Percentiles rank a stretch among this genome's conserved stretches.
Evolutionary conservation across 2,113 vertebrate genomes (phyloP).

Genomic region (Anhinga rufa): DNA sequence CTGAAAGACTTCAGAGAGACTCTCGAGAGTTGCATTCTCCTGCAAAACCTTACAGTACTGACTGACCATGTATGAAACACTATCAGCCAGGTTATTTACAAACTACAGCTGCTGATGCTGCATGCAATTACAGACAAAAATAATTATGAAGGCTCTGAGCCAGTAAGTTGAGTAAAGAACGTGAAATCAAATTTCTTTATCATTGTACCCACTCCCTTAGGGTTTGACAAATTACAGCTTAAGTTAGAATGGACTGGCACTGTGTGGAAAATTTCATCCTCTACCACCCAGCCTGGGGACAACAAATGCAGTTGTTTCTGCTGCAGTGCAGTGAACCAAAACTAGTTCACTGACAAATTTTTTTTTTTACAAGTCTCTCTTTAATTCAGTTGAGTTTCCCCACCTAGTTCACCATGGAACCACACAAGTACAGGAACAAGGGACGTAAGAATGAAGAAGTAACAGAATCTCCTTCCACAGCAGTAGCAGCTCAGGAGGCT

Average conservation of each 20-base stretch:
- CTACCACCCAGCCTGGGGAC: background rate
- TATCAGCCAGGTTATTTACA: background rate
- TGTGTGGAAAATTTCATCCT: background rate
- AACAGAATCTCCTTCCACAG: background rate
- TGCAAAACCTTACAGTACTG: background rate
- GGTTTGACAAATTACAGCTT: background rate
- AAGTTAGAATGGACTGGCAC: background rate
- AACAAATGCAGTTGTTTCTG: background rate
- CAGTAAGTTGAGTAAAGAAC: background rate
- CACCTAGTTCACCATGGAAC: background rate
- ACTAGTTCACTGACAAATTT: background rate
- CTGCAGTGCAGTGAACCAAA: background rate
- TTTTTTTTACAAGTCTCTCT: background rate
- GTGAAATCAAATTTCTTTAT: background rate
- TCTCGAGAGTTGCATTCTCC: background rate
- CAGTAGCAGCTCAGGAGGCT: background rate
- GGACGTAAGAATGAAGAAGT: background rate
- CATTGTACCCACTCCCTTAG: fast-evolving
- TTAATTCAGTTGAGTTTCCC: background rate
- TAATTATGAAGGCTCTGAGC: background rate
- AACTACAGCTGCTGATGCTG: background rate
- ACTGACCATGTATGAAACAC: background rate
- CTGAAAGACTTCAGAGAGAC: background rate
- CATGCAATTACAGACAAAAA: background rate
- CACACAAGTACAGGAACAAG: background rate